A percentile compares a stretch with the other conserved stretches of the same genome.
Conservation (phyloP, 2,113 vertebrate species). For the Uropsilus gracilis region DNA sequence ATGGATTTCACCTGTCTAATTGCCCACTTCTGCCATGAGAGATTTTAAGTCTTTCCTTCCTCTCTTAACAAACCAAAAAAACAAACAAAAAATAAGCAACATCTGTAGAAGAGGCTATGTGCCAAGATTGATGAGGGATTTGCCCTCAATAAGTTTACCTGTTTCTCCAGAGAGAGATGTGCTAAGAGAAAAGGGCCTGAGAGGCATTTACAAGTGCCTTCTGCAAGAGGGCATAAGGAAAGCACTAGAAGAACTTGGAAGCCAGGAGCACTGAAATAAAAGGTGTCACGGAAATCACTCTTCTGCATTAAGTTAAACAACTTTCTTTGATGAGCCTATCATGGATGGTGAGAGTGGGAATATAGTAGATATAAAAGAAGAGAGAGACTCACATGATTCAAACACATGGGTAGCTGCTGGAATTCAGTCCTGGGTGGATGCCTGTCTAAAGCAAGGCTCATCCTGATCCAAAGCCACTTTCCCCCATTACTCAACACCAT, state of each 20-base stretch:
- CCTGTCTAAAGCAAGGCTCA: neutral
- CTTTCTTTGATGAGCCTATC: neutral
- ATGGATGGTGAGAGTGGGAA: neutral
- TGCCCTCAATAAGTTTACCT: constrained; percentile 5
- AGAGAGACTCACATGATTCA: neutral
- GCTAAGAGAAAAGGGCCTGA: neutral
- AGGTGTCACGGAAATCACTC: neutral
- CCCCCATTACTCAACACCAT: neutral
- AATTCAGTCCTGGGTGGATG: neutral
- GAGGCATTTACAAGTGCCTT: neutral
- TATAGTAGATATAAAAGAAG: neutral
- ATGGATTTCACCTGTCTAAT: neutral
- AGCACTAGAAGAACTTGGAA: neutral
- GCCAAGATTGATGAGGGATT: neutral
- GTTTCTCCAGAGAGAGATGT: neutral
- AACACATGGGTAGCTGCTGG: neutral
- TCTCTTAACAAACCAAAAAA: neutral
- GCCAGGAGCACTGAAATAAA: neutral
- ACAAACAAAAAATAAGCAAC: neutral
- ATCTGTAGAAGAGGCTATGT: neutral
- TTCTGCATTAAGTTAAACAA: neutral
- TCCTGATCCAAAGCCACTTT: neutral
- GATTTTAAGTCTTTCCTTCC: neutral
- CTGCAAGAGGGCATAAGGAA: neutral
- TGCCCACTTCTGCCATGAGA: neutral